Conservation (phyloP, 2,888 invertebrate species). For the Pimpla rufipes region DNA sequence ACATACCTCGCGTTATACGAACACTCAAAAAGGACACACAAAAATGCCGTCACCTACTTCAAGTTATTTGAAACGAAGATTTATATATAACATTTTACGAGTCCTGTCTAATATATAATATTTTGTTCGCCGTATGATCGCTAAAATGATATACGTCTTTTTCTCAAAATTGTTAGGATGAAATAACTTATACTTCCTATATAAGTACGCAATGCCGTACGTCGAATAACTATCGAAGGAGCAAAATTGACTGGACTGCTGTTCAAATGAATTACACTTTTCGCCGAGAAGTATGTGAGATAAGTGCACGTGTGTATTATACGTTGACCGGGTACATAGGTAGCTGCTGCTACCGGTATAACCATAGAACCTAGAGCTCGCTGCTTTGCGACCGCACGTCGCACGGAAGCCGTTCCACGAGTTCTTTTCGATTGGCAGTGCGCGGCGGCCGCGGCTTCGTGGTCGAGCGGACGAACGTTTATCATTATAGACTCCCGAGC, state of each 20-base stretch:
- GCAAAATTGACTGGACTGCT: background rate
- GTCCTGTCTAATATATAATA: too few species aligned
- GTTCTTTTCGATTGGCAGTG: conserved; percentile 66
- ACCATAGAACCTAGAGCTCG: conserved; percentile 43
- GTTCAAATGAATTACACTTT: conserved; percentile 15
- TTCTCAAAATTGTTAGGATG: too few species aligned
- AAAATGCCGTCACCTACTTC: background rate
- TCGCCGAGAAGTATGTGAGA: conserved; percentile 24
- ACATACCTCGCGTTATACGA: background rate
- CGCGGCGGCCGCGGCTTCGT: conserved; percentile 49
- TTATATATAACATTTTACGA: too few species aligned
- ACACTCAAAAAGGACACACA: background rate
- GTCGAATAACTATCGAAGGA: background rate
- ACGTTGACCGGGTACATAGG: conserved; percentile 33
- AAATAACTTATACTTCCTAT: too few species aligned
- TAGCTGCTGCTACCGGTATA: conserved; percentile 50
- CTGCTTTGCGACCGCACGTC: conserved; percentile 60
- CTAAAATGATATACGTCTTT: too few species aligned
- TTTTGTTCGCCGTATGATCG: too few species aligned
- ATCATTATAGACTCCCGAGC: conserved; percentile 56
- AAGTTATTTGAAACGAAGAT: too few species aligned
- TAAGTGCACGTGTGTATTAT: conserved; percentile 31
- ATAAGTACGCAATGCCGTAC: background rate
- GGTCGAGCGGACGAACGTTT: conserved; percentile 64
- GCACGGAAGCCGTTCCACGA: conserved; percentile 70